These are phyloP conservation scores for Drosophila tristis DNA, from an alignment of 1,140 invertebrate genomes.

Conservation along the genomic window DNA sequence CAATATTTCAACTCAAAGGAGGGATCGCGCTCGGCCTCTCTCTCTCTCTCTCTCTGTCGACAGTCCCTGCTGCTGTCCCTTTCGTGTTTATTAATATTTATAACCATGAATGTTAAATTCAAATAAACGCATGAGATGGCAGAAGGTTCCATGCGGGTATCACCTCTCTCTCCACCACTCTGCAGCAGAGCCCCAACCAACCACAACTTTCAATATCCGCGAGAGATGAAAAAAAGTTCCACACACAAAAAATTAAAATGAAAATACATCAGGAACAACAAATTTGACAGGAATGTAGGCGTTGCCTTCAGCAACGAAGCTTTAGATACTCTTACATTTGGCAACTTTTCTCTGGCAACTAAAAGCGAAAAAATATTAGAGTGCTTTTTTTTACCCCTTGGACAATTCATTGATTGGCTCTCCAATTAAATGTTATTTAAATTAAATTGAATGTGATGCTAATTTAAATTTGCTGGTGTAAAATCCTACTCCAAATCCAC, in stretches of 20 bases:
- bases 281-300: slow-evolving; percentile 15
- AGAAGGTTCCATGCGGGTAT: slow-evolving; percentile 2
- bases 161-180: not conserved
- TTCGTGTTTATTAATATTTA: slow-evolving; percentile 72
- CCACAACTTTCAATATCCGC: slow-evolving; percentile 80
- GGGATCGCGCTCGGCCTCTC: not conserved
- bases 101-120: slow-evolving; percentile 73
- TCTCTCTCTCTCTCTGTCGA: not conserved
- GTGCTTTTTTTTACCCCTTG: too few species aligned
- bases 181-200: slow-evolving; percentile 34
- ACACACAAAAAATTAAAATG: slow-evolving; percentile 36
- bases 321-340: too few species aligned
- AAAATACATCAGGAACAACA: slow-evolving; percentile 33
- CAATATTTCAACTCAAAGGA: slow-evolving; percentile 54
- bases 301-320: too few species aligned
- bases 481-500: too few species aligned
- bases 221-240: slow-evolving; percentile 35
- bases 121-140: slow-evolving; percentile 69
- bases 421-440: too few species aligned
- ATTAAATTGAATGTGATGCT: too few species aligned
- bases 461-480: too few species aligned
- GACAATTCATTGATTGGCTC: too few species aligned
- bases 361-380: too few species aligned
- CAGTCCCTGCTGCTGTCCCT: slow-evolving; percentile 6
- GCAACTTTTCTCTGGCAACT: too few species aligned